Evolutionary conservation across 2,113 vertebrate genomes (phyloP), one percentile per base, ranked within the genome.

Genomic region (Microtus richardsoni): DNA sequence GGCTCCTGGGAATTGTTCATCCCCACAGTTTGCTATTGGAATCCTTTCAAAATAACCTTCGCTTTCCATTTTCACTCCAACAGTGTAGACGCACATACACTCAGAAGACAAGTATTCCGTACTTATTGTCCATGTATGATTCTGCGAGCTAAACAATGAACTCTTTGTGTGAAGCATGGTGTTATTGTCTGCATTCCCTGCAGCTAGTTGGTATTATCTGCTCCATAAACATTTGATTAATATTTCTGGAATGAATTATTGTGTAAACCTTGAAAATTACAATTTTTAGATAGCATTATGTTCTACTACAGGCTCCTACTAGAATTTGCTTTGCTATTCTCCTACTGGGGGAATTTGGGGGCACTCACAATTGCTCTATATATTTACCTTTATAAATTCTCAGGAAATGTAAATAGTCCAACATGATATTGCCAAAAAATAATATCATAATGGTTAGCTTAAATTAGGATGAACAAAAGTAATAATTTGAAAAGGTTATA

Each of bases 181-280:
- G 62, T 33, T 33, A 88, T 22, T 41, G 4, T 77, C 36, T 68
- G 16, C 52, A 22, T 71, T 88, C 28, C 68, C 66, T 78, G 21
- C 1, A 79, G 11, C 47, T 78, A 47, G 80, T 24, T 62, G 49
- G 52, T n/a, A 22, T 73, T 90, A 88, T 5, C 4, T 91, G 60
- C 17, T 89, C 36, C 4, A 44, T 80, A 82, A 82, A 39, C 24
- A 68, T 22, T 89, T 62, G 86, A 64, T 88, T 79, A 88, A 88
- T 91, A 52, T 78, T 89, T 86, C 58, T 83, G 82, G 68, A 86
- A 54, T 92, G 58, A 80, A 85, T 90, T 92, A 54, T 80, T 68
- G 22, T n/a, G 54, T 11, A 80, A 39, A 4, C 13, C 75, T 73
- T 91, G 19, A 47, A 39, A 44, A 41, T 70, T 78, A 88, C 86